Percentiles rank a stretch among this genome's conserved stretches.
phyloP scores from a whole-genome alignment of 2,113 vertebrate genomes.

The Ammospiza nelsoni region DNA sequence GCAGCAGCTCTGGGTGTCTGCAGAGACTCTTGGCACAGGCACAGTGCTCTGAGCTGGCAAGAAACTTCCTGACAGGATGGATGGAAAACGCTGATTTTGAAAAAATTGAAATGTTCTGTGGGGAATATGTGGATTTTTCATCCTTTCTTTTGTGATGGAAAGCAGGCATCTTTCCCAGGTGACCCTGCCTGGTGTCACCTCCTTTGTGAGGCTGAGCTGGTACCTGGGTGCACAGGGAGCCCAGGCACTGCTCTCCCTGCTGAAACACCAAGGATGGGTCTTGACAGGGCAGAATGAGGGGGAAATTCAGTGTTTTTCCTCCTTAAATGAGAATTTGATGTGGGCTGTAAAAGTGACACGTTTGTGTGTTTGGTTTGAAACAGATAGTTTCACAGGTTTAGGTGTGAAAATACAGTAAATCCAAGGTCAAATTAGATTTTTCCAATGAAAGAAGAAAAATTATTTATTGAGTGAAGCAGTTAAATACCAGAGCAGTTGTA shows the following conservation, averaged over 20 bases:
- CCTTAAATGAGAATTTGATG: not conserved
- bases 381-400: not conserved
- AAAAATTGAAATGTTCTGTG: not conserved
- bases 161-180: not conserved
- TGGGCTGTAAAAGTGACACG: not conserved
- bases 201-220: fast-evolving
- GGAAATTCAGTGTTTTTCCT: not conserved
- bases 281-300: not conserved
- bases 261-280: fast-evolving
- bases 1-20: not conserved
- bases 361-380: not conserved
- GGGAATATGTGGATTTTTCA: not conserved
- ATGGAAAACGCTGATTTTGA: not conserved
- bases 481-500: not conserved
- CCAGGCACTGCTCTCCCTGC: not conserved
- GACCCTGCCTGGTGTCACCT: not conserved
- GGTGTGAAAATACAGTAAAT: not conserved
- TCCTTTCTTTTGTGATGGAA: not conserved
- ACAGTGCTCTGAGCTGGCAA: not conserved
- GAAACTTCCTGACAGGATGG: not conserved
- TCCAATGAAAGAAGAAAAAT: not conserved
- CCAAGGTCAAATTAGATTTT: not conserved
- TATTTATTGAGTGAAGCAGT: not conserved
- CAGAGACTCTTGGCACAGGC: not conserved
- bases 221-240: not conserved